These are phyloP conservation scores for Campylomormyrus tamandua DNA, from an alignment of 2,113 vertebrate genomes.

Conservation along the genomic window DNA sequence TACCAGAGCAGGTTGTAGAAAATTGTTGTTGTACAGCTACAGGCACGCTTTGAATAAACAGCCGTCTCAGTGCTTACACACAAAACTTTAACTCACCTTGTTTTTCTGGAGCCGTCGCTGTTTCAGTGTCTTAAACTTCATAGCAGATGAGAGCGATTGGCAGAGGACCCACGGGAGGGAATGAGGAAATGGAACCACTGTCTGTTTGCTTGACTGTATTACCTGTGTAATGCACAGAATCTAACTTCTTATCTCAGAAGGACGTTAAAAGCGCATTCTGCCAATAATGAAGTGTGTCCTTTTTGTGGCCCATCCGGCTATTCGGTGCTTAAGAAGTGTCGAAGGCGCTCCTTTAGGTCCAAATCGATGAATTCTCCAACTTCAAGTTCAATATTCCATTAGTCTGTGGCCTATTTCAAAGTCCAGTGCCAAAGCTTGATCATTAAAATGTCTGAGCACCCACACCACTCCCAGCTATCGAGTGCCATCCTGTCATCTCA, in stretches of 20 bases:
- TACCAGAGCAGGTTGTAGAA: neutral
- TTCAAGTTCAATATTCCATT: constrained; percentile 34
- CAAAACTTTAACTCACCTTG: neutral
- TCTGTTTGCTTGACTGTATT: constrained; percentile 21
- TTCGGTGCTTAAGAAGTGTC: constrained; percentile 19
- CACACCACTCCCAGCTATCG: constrained; percentile 15
- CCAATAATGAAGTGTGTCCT: constrained; percentile 25
- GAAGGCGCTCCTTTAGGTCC: constrained; percentile 27
- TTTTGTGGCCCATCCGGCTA: neutral
- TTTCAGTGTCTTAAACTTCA: neutral
- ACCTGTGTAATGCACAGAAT: constrained; percentile 19
- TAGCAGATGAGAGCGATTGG: neutral
- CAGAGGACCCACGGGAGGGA: neutral
- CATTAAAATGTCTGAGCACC: constrained; percentile 25
- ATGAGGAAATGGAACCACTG: neutral
- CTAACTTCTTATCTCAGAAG: neutral
- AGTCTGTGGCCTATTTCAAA: constrained; percentile 29
- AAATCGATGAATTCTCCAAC: constrained; percentile 31
- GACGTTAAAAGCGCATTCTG: constrained; percentile 11
- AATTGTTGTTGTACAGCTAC: neutral
- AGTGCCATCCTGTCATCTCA: constrained; percentile 24
- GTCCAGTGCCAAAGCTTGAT: constrained; percentile 32
- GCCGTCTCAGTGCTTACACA: neutral
- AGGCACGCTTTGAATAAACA: neutral
- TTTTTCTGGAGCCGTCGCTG: neutral